phyloP scores from a whole-genome alignment of 2,888 invertebrate species.

The Drosophila differens region DNA sequence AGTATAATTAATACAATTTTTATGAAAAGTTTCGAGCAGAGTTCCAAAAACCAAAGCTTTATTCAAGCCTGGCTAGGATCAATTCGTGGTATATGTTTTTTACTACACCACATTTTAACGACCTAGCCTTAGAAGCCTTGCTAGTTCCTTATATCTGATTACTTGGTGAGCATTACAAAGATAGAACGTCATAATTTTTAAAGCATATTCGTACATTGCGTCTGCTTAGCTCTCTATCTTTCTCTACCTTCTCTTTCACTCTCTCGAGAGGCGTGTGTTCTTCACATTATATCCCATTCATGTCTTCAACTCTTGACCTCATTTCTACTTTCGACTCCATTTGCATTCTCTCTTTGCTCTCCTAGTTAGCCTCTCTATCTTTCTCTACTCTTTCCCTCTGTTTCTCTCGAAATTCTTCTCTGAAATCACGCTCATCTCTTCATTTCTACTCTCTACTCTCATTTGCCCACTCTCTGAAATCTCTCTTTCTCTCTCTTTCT shows the following conservation, averaged over 20 bases:
- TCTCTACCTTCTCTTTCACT: conserved; percentile 6
- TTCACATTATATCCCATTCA: background rate
- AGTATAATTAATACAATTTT: background rate
- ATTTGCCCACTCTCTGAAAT: conserved; percentile 1
- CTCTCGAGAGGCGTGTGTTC: background rate
- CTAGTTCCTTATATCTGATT: background rate
- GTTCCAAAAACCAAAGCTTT: background rate
- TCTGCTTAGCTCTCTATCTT: conserved; percentile 23
- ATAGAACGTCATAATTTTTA: background rate
- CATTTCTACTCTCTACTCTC: conserved; percentile 10
- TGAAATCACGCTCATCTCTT: background rate
- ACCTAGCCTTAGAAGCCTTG: background rate
- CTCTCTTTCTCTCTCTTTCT: background rate
- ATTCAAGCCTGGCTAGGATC: background rate
- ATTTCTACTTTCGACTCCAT: background rate
- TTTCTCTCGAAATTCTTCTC: background rate
- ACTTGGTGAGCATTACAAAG: background rate
- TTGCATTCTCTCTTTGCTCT: background rate
- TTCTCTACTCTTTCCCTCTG: conserved; percentile 4
- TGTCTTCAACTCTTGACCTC: background rate
- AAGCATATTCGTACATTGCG: conserved; percentile 8
- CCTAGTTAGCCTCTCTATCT: background rate
- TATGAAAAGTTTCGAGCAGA: background rate
- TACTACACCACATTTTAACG: background rate
- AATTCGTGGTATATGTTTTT: background rate